Base-by-base conservation (phyloP, 2,113 vertebrate genomes). In the mouse (Mus musculus) region DNA sequence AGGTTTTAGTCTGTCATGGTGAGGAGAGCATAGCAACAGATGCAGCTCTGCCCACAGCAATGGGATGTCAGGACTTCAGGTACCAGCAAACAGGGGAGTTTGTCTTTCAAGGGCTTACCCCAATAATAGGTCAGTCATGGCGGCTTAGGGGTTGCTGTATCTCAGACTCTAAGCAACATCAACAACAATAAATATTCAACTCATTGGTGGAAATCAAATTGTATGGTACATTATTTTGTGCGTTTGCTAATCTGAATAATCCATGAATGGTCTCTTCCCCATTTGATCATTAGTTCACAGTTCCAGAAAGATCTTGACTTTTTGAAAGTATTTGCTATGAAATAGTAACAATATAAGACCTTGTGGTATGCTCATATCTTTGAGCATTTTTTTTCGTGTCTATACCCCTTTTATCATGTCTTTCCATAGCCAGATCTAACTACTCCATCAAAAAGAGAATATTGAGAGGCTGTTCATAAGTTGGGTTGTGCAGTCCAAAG, bases 371-470 rank as follows among this genome's bases (percentile, higher is more conserved):
- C 52, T 56, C 63, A 56, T 28, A 46, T 69, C 22, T 87, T 77
- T 16, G 52, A 26, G 75, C n/a, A 17, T 59, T 17, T 59, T 59
- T 73, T 7, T 24, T 39, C 1, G 36, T 4, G 0, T 84, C 61
- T 75, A 72, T 30, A 75, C 14, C 0, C 39, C 73, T 75, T 89
- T 81, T 54, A 13, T 13, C 84, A 26, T 52, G 13, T 24, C 49
- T 95, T 88, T 84, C 56, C 9, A n/a, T 0, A 36, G 61, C 46
- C 91, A 81, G 20, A n/a, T 81, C 39, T 36, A 91, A 93, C 30
- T 91, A 49, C 7, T 72, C 77, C 49, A 33, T 59, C 20, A 73
- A 17, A 89, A 65, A 92, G 69, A 87, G 94, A 95, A 84, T 33
- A 61, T 36, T 52, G 71, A 92, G 69, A 87, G 94, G 82, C 24